Evolutionary conservation across 2,113 vertebrate genomes (phyloP).

Genomic region (Phalacrocorax brasilianus): DNA sequence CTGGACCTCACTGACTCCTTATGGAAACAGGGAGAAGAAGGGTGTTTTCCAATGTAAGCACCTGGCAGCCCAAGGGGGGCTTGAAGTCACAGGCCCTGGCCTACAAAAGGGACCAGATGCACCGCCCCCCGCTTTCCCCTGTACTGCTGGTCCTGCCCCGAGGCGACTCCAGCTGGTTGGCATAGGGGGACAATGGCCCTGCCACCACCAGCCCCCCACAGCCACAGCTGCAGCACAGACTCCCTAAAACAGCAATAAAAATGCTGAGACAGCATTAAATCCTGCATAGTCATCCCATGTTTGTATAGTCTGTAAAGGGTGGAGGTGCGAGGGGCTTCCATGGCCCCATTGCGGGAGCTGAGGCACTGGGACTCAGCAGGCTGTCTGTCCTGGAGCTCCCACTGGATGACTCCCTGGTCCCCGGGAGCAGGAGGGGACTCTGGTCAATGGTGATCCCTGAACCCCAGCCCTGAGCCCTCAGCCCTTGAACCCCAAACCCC

Average conservation of each 20-base stretch:
- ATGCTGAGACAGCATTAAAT: background rate
- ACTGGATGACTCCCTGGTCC: background rate
- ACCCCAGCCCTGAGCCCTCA: background rate
- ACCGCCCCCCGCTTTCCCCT: fast-evolving
- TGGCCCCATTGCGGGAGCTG: fast-evolving
- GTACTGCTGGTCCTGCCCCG: fast-evolving
- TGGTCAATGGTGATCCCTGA: background rate
- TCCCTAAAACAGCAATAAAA: background rate
- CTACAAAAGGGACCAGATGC: background rate
- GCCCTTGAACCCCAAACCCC: background rate
- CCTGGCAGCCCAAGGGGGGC: background rate
- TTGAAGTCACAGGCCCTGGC: background rate
- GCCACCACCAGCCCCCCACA: fast-evolving
- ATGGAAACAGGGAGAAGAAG: background rate
- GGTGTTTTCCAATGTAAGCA: background rate
- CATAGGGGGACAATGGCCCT: background rate
- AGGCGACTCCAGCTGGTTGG: fast-evolving
- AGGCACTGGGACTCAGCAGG: background rate
- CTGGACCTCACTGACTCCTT: background rate
- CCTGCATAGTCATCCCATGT: background rate
- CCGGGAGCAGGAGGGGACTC: background rate
- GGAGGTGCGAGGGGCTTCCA: fast-evolving
- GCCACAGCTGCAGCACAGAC: fast-evolving
- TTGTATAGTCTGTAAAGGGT: background rate
- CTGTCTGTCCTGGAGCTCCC: background rate